A percentile compares a stretch with the other conserved stretches of the same genome.
Evolutionary conservation across 2,113 vertebrate genomes (phyloP).

Genomic region (Mirounga angustirostris): DNA sequence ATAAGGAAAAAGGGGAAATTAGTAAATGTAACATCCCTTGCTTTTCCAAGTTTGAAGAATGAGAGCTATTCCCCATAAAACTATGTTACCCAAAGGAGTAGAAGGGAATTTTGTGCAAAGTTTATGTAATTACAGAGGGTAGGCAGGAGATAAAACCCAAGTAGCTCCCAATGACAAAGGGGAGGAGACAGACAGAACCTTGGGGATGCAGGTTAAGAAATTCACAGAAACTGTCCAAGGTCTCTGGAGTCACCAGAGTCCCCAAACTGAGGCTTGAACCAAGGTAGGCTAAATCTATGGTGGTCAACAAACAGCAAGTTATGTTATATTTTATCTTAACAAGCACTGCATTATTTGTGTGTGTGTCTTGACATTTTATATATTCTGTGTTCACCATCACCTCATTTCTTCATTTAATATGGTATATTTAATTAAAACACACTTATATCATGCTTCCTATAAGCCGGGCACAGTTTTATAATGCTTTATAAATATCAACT

Average conservation of each 20-base stretch:
- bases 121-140: neutral
- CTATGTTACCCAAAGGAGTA: neutral
- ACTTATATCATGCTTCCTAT: neutral
- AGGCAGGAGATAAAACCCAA: neutral
- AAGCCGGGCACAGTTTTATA: neutral
- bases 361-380: neutral
- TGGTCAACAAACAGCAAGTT: neutral
- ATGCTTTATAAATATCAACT: constrained; percentile 18
- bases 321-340: neutral
- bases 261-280: neutral
- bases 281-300: neutral
- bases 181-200: neutral
- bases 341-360: neutral
- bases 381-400: neutral
- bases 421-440: neutral
- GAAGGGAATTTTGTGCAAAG: neutral
- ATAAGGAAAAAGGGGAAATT: neutral
- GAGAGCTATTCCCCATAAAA: neutral
- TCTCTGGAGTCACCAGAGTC: neutral
- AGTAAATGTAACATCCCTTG: neutral
- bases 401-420: neutral
- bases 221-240: neutral
- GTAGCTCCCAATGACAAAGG: neutral
- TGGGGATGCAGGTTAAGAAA: neutral
- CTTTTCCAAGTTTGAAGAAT: neutral